phyloP scores from a whole-genome alignment of 2,797 vertebrate genomes.

The Pangasius krempfi region DNA sequence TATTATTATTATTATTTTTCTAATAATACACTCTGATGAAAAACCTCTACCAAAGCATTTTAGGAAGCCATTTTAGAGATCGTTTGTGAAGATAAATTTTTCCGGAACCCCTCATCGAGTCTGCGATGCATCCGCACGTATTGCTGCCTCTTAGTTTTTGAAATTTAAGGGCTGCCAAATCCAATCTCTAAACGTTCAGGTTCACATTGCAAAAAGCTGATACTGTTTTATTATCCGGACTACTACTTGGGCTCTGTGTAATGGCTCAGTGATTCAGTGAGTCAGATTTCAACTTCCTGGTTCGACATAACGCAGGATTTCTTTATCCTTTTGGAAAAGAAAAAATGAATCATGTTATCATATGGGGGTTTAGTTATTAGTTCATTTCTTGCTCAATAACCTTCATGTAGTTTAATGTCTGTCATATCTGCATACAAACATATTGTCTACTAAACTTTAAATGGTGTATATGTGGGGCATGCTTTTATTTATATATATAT shows the following conservation, averaged over 20 bases:
- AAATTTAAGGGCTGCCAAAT: background rate
- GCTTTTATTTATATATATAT: background rate
- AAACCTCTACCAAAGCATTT: background rate
- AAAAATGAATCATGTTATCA: background rate
- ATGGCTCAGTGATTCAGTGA: background rate
- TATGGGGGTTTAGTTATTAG: background rate
- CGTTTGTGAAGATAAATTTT: background rate
- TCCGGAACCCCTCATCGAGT: background rate
- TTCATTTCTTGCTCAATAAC: background rate
- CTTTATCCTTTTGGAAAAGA: background rate
- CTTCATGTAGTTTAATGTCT: background rate
- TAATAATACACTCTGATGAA: background rate
- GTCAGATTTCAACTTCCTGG: conserved; percentile 9
- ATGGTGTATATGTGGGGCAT: background rate
- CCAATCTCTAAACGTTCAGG: background rate
- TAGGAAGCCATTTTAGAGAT: background rate
- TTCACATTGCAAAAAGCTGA: background rate
- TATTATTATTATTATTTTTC: background rate
- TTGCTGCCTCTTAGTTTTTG: background rate
- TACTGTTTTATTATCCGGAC: background rate
- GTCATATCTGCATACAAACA: background rate
- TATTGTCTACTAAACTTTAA: background rate
- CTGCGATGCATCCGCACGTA: background rate
- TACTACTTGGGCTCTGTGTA: background rate
- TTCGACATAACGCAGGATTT: background rate